phyloP scores from a whole-genome alignment of 1,140 invertebrate genomes.

The Drosophila athabasca region DNA sequence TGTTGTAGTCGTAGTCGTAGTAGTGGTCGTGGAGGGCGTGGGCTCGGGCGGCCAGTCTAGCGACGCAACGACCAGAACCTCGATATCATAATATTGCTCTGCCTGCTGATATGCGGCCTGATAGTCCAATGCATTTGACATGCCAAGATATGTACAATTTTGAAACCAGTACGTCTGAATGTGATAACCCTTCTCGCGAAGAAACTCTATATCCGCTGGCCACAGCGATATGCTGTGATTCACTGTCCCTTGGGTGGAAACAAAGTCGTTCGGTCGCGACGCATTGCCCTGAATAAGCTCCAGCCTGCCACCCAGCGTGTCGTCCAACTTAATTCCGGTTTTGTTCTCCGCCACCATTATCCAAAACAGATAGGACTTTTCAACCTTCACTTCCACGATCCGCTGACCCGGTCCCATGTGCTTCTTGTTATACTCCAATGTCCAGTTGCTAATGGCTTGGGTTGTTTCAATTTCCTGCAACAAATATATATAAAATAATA shows the following conservation, averaged over 20 bases:
- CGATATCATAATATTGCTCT: conserved; percentile 87
- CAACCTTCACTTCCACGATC: conserved; percentile 86
- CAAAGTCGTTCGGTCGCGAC: conserved; percentile 85
- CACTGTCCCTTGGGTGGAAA: conserved; percentile 86
- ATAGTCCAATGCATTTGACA: conserved; percentile 86
- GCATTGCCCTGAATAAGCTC: conserved; percentile 86
- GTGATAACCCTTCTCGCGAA: conserved; percentile 86
- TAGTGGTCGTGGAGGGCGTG: conserved; percentile 86
- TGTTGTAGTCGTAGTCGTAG: conserved; percentile 84
- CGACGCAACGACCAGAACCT: conserved; percentile 88
- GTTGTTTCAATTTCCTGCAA: conserved; percentile 53
- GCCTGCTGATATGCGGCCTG: conserved; percentile 87
- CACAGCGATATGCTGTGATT: conserved; percentile 86
- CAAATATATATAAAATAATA: neutral
- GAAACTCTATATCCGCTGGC: conserved; percentile 86
- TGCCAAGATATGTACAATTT: conserved; percentile 89
- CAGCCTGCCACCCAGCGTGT: conserved; percentile 88
- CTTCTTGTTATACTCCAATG: conserved; percentile 85
- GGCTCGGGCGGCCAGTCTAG: conserved; percentile 87
- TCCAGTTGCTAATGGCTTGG: conserved; percentile 84
- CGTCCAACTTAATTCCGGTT: conserved; percentile 83
- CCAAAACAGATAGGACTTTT: conserved; percentile 77
- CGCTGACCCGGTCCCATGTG: conserved; percentile 85
- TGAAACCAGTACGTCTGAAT: conserved; percentile 91
- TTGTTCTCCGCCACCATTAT: conserved; percentile 69